Base-by-base conservation (phyloP, 2,797 vertebrate species). In the Menidia menidia region DNA sequence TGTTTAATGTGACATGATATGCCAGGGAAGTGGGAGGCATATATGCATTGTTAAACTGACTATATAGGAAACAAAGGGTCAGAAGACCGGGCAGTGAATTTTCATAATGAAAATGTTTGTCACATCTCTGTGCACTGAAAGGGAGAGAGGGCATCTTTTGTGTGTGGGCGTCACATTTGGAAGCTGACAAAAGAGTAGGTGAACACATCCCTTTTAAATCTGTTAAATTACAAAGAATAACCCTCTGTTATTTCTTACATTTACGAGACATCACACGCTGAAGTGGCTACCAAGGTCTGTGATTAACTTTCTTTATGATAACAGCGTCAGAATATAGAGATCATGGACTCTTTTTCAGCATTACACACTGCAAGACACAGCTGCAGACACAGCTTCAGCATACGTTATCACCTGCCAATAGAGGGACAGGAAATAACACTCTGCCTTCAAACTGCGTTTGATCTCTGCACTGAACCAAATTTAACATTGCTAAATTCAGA, bases 301-400 rank as follows among this genome's bases (percentile, higher is more conserved):
- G 84, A 86, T 70, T 79, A 78, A 88, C 78, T 86, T 71, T 58
- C 48, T 47, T 31, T 58, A 41, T 53, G 73, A 72, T 75, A 45
- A 47, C 68, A 82, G 77, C 62, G 53, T 53, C 43, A 41, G 51
- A 77, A 67, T 60, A 73, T 42, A 32, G 57, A 43, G 52, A 50
- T 61, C 18, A 35, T 71, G 59, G 52, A 71, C 72, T 69, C 66
- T 84, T 64, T 84, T 71, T 7, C 6, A 68, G 82, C 69, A 80
- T 89, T 83, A 71, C 53, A 73, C 74, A 60, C 68, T 54, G 54
- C 54, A 10, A 48, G 71, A 47, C 72, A 76, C 86, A 91, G 88
- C 86, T 91, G 87, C 77, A 75, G 45, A 64, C 73, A 74, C 88
- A 90, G 84, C 83, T 88, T 86, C 33, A 25, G 66, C 58, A 31